Percentiles rank a stretch among this genome's conserved stretches.
phyloP scores from a whole-genome alignment of 1,140 invertebrate species.

The Cydia pomonella region DNA sequence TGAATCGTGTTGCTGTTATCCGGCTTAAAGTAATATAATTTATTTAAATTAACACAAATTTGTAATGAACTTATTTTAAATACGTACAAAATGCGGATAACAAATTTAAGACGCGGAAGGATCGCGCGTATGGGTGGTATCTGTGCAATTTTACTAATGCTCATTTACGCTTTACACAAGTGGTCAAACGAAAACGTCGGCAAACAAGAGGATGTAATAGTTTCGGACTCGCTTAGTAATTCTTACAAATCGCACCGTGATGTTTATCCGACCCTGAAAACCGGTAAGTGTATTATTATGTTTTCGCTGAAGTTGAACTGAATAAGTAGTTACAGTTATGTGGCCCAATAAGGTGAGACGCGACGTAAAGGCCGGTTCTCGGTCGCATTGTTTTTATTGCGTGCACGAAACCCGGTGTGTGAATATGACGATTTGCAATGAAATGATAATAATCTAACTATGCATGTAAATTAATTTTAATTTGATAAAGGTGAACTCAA shows the following conservation, averaged over 20 bases:
- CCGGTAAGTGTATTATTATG: constrained; percentile 43
- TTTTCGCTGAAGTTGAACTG: constrained; percentile 26
- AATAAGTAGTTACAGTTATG: constrained; percentile 59
- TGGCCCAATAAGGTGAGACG: constrained; percentile 44
- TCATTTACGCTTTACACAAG: constrained; percentile 67
- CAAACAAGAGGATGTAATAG: constrained; percentile 44
- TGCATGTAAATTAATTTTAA: not conserved
- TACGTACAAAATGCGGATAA: constrained; percentile 65
- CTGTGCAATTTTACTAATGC: constrained; percentile 61
- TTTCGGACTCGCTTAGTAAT: constrained; percentile 46
- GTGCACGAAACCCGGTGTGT: constrained; percentile 25
- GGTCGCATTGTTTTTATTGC: constrained; percentile 52
- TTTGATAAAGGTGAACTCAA: not conserved
- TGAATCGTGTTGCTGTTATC: constrained; percentile 20
- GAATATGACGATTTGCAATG: not conserved
- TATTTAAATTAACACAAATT: constrained; percentile 36
- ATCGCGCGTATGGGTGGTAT: constrained; percentile 60
- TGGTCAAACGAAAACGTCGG: constrained; percentile 59
- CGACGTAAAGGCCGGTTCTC: constrained; percentile 42
- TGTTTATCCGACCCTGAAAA: constrained; percentile 64
- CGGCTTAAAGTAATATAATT: constrained; percentile 2
- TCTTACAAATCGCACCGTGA: constrained; percentile 64
- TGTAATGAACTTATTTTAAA: constrained; percentile 42
- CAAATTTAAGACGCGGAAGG: constrained; percentile 69
- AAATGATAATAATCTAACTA: not conserved